A percentile compares a stretch with the other conserved stretches of the same genome.
phyloP scores from a whole-genome alignment of 2,113 vertebrate genomes.

The Struthio camelus region DNA sequence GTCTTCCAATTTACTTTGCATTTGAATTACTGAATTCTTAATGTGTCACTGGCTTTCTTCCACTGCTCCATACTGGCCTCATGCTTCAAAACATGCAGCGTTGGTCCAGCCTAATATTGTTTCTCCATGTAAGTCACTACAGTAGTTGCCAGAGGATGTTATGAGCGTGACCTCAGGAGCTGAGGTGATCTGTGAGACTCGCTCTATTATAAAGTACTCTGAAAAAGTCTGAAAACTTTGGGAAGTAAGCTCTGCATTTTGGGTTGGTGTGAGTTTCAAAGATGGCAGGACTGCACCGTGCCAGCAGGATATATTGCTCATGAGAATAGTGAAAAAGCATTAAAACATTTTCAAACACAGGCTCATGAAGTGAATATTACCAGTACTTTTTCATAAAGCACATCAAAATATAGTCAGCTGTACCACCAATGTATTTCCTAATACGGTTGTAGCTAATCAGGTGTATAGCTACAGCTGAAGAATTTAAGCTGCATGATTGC shows the following conservation, averaged over 20 bases:
- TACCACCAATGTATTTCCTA: background rate
- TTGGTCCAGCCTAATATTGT: background rate
- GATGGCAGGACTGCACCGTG: background rate
- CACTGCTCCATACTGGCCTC: background rate
- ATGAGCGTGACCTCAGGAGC: background rate
- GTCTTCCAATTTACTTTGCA: background rate
- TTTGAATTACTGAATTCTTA: background rate
- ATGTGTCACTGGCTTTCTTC: background rate
- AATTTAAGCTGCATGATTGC: background rate
- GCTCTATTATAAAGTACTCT: background rate
- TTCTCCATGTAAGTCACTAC: background rate
- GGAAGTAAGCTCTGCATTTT: background rate
- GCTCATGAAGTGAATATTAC: background rate
- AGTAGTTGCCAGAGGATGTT: background rate
- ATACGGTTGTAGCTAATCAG: background rate
- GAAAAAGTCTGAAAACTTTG: background rate
- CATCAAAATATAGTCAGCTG: background rate
- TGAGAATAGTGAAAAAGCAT: background rate
- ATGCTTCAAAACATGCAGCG: background rate
- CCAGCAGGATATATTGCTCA: background rate
- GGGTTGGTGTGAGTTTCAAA: background rate
- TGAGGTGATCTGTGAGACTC: background rate
- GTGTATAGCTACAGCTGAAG: background rate
- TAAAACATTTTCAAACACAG: background rate
- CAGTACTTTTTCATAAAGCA: background rate